Percentiles rank a stretch among this genome's conserved stretches.
These are phyloP conservation scores for Propithecus deckenii DNA, from an alignment of 2,797 vertebrate genomes.

Conservation along the genomic window DNA sequence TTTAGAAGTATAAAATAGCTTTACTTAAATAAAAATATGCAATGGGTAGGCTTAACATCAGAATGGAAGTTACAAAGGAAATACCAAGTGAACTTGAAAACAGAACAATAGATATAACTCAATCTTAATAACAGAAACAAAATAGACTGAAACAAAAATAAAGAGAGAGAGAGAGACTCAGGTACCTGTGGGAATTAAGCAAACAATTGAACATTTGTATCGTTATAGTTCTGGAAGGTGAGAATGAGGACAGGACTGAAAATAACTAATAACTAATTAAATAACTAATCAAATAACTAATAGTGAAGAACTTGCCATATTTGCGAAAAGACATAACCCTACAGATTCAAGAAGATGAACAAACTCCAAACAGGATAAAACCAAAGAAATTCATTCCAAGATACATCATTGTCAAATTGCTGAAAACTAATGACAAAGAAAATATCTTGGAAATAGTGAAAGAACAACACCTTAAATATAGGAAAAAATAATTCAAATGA, in stretches of 20 bases:
- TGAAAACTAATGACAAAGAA: neutral
- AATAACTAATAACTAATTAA: too few species aligned
- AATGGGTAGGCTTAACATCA: neutral
- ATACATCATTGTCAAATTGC: neutral
- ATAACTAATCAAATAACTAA: neutral
- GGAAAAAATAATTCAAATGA: neutral
- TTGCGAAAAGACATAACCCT: neutral
- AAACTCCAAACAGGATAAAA: neutral
- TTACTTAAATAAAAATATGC: neutral
- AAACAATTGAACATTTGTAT: neutral
- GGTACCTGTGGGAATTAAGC: neutral
- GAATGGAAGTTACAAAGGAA: neutral
- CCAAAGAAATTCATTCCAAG: neutral
- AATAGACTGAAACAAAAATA: neutral
- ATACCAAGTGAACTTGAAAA: neutral
- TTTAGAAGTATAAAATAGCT: neutral
- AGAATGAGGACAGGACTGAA: neutral
- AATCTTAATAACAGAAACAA: neutral
- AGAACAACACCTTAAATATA: neutral
- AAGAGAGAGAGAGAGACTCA: neutral
- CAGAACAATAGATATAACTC: neutral
- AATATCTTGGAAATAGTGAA: neutral
- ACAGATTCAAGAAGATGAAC: neutral
- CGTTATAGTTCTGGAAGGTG: neutral
- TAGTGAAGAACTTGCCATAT: neutral